Evolutionary conservation across 2,888 invertebrate genomes (phyloP).

Genomic region (Salticus scenicus): DNA sequence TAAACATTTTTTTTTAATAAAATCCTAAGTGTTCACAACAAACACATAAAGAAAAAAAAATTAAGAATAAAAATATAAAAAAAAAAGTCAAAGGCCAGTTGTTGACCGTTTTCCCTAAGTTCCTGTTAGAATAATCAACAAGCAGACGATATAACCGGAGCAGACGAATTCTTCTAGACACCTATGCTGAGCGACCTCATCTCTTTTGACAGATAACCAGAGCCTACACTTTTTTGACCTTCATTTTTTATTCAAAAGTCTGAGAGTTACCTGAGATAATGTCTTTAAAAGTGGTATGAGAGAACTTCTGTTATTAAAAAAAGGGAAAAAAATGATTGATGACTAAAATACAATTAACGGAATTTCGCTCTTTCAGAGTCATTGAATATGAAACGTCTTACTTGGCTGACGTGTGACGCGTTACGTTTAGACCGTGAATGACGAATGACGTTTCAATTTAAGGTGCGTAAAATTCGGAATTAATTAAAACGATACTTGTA

Average conservation of each 20-base stretch:
- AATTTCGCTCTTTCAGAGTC: background rate
- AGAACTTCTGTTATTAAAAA: too few species aligned
- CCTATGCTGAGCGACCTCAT: slow-evolving; percentile 34
- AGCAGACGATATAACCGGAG: slow-evolving; percentile 45
- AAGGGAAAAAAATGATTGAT: background rate
- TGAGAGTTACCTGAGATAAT: background rate
- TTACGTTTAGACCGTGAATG: too few species aligned
- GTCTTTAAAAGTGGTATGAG: too few species aligned
- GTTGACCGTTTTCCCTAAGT: slow-evolving; percentile 31
- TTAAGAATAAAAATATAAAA: too few species aligned
- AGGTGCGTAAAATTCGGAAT: too few species aligned
- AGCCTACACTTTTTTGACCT: slow-evolving; percentile 21
- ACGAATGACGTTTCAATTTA: too few species aligned
- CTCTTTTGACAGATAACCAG: slow-evolving; percentile 31
- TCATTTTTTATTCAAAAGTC: background rate
- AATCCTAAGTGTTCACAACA: too few species aligned
- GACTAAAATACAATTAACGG: background rate
- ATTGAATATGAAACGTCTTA: background rate
- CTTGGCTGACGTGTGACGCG: background rate
- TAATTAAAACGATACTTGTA: too few species aligned
- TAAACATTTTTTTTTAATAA: too few species aligned
- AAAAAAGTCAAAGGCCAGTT: slow-evolving; percentile 16
- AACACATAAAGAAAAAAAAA: too few species aligned
- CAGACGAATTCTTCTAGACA: slow-evolving; percentile 23
- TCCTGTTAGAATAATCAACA: slow-evolving; percentile 41